These are phyloP conservation scores for Rhagoletis pomonella DNA, from an alignment of 1,140 invertebrate species.

Conservation along the genomic window DNA sequence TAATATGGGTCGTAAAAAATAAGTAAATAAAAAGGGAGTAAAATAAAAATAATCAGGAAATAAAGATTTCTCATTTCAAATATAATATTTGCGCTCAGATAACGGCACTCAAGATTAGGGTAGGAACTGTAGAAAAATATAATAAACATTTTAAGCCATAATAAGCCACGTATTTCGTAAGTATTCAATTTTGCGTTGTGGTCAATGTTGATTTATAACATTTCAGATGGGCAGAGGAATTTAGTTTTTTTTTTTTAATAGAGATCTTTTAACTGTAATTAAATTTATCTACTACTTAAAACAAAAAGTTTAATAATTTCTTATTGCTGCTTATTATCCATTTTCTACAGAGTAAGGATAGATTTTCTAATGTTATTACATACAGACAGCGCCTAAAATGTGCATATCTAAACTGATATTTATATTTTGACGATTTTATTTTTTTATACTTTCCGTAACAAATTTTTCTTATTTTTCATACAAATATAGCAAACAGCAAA, in stretches of 20 bases:
- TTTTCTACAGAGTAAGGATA: no score
- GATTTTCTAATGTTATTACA: no score
- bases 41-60: neutral
- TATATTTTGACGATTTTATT: no score
- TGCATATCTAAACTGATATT: no score
- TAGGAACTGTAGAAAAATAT: neutral
- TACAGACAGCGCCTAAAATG: no score
- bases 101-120: neutral
- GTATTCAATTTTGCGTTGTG: neutral
- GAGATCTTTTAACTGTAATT: neutral
- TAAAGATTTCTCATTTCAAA: neutral
- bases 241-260: neutral
- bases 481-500: no score
- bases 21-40: neutral
- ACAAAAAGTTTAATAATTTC: no score
- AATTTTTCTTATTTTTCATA: no score
- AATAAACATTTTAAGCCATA: neutral
- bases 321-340: no score
- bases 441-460: no score
- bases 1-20: constrained; percentile 31
- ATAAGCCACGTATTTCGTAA: neutral
- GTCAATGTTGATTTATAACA: neutral
- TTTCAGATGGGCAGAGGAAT: neutral
- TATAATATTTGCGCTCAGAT: neutral
- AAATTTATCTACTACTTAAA: no score